Conservation (phyloP, 2,797 vertebrate genomes). For the Alcedo atthis region DNA sequence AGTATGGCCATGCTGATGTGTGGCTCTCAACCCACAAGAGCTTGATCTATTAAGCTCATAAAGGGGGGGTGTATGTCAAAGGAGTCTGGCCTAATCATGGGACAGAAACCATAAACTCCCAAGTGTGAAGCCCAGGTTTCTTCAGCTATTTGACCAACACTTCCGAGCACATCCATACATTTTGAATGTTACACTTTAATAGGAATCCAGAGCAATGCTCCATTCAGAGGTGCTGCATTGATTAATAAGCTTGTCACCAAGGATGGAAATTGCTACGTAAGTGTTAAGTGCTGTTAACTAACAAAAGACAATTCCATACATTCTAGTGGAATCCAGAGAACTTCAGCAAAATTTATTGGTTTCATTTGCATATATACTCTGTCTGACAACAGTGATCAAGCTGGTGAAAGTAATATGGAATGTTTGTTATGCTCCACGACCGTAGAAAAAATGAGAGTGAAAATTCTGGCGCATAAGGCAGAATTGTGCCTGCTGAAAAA, state of each 20-base stretch:
- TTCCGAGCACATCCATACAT: constrained; percentile 43
- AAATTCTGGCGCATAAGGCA: constrained; percentile 37
- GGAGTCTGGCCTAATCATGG: constrained; percentile 12
- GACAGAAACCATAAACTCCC: constrained; percentile 40
- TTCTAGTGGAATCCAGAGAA: constrained; percentile 49
- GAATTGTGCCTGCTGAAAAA: constrained; percentile 34
- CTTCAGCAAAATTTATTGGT: constrained; percentile 33
- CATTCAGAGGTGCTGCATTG: constrained; percentile 47
- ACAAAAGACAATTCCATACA: constrained; percentile 41
- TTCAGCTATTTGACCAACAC: not conserved
- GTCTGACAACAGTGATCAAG: constrained; percentile 30
- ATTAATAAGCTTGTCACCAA: constrained; percentile 43
- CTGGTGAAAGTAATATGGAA: constrained; percentile 44
- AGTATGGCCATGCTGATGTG: not conserved
- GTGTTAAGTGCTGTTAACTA: constrained; percentile 40
- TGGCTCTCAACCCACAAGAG: constrained; percentile 13
- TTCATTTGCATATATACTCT: constrained; percentile 33
- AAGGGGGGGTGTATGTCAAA: constrained; percentile 44
- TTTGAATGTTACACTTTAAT: constrained; percentile 32
- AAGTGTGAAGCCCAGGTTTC: not conserved
- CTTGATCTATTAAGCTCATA: constrained; percentile 43
- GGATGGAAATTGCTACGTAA: constrained; percentile 29
- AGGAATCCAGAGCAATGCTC: constrained; percentile 20
- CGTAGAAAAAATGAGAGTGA: constrained; percentile 36
- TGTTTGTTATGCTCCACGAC: not conserved